Conservation (phyloP, 64 coral and sea anemone genomes). For the Anthopleura sola region DNA sequence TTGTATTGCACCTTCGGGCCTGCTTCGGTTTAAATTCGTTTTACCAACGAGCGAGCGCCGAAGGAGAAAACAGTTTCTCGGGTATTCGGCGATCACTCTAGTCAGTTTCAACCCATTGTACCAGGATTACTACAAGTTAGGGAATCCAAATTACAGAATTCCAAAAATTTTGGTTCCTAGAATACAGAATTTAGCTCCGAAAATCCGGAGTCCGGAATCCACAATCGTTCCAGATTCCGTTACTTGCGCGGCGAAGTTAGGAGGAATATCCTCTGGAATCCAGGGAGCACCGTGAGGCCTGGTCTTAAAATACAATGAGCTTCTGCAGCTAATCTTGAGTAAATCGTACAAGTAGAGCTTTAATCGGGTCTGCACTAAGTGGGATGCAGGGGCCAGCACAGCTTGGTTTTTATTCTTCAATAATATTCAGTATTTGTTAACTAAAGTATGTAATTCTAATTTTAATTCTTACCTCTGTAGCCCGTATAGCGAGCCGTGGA, state of each 20-base stretch:
- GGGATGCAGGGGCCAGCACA: not conserved
- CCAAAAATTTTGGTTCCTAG: too few relatives aligned
- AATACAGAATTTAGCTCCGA: too few relatives aligned
- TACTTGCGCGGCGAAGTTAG: not conserved
- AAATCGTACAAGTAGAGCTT: not conserved
- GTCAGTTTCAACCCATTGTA: too few relatives aligned
- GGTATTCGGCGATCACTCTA: not conserved
- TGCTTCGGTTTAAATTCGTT: not conserved
- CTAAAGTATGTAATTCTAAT: not conserved
- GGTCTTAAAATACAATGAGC: not conserved
- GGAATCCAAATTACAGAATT: not conserved
- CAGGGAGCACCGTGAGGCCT: not conserved
- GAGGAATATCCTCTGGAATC: not conserved
- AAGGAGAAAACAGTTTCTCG: not conserved
- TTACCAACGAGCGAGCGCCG: not conserved
- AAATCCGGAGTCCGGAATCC: too few relatives aligned
- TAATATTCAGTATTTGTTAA: not conserved
- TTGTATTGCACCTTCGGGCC: too few relatives aligned
- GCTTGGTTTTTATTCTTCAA: not conserved
- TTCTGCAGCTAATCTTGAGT: not conserved
- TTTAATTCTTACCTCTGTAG: slow-evolving; percentile 26
- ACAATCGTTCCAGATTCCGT: too few relatives aligned
- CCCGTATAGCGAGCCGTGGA: not conserved
- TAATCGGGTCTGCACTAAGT: not conserved
- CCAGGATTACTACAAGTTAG: too few relatives aligned